Conservation (phyloP, 2,797 vertebrate genomes). For the Tenualosa ilisha region DNA sequence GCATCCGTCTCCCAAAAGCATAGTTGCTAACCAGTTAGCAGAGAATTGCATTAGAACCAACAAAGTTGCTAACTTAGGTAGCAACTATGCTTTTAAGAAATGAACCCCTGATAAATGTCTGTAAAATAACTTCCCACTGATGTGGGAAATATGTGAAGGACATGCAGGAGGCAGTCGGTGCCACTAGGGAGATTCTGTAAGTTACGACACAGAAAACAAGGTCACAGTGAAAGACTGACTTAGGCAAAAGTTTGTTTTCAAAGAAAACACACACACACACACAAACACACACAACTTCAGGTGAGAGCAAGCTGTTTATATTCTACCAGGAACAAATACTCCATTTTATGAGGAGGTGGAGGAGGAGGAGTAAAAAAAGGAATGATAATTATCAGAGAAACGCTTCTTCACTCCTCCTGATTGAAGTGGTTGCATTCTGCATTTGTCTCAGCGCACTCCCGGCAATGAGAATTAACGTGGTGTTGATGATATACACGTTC, state of each 20-base stretch:
- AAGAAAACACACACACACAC: neutral
- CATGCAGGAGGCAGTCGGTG: neutral
- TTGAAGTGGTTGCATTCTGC: slow-evolving; percentile 47
- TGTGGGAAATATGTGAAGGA: neutral
- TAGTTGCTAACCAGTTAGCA: no score
- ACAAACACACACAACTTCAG: neutral
- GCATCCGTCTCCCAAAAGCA: no score
- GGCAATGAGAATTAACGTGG: slow-evolving; percentile 40
- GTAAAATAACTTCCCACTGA: neutral
- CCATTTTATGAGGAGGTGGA: neutral
- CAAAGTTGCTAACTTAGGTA: no score
- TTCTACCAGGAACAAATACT: slow-evolving; percentile 14
- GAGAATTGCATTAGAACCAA: no score
- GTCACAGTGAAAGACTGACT: neutral
- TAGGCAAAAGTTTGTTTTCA: slow-evolving; percentile 3
- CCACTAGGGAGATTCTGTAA: neutral
- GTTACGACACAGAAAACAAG: neutral
- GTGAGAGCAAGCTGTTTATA: slow-evolving; percentile 13
- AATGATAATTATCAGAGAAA: slow-evolving; percentile 35
- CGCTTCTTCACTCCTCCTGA: slow-evolving; percentile 30
- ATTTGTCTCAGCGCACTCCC: slow-evolving; percentile 35
- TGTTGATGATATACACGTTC: slow-evolving; percentile 44
- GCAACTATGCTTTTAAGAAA: no score
- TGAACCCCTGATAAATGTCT: no score
- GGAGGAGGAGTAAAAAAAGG: neutral